These are phyloP conservation scores for Gnathonemus echidnorhynchus DNA, from an alignment of 2,113 vertebrate genomes.

Conservation along the genomic window DNA sequence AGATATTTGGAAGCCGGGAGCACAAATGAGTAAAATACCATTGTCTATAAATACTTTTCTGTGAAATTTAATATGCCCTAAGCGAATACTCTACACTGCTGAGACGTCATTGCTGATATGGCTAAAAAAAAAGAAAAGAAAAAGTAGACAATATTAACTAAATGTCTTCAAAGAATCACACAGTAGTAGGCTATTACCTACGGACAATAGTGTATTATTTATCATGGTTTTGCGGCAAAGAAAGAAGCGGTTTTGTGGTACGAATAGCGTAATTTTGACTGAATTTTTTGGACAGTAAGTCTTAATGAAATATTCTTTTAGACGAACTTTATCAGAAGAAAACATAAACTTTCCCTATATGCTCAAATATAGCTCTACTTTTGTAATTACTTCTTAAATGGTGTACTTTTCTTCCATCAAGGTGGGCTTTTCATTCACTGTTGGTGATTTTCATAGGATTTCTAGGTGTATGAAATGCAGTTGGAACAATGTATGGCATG, in stretches of 20 bases:
- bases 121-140: not conserved
- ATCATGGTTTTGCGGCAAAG: not conserved
- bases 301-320: not conserved
- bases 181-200: not conserved
- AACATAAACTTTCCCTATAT: not conserved
- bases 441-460: not conserved
- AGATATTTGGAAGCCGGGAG: not conserved
- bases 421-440: not conserved
- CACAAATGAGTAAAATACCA: not conserved
- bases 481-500: not conserved
- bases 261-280: not conserved
- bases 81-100: not conserved
- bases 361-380: not conserved
- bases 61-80: not conserved
- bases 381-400: not conserved
- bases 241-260: not conserved
- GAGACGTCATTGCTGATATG: not conserved
- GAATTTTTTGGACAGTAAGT: not conserved
- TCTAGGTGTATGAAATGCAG: not conserved
- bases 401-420: not conserved
- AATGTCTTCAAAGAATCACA: not conserved
- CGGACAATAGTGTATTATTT: not conserved
- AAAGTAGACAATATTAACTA: not conserved
- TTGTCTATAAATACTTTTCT: not conserved
- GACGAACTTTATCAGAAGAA: not conserved